Base-by-base conservation (phyloP, 2,113 vertebrate genomes). In the Prietella phreatophila region DNA sequence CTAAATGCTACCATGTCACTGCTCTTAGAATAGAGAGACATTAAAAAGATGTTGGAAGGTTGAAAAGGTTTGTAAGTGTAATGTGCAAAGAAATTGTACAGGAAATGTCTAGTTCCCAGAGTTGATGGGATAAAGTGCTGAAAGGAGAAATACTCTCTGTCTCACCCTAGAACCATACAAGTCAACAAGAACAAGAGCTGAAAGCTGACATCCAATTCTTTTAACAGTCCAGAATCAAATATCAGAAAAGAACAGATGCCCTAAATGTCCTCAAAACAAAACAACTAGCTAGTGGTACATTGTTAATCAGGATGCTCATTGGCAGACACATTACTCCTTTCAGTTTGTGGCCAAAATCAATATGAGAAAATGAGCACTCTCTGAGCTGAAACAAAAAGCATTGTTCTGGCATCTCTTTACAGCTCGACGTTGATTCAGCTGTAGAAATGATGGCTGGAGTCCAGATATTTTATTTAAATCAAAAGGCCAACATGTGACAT, bases 321-420 rank as follows among this genome's bases (percentile, higher is more conserved):
- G 27, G 20, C 19, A 75, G 30, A 22, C 10, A 61, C 73, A 80
- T 76, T 50, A 15, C 67, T 80, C 20, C 73, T 30, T 79, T 79
- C 11, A 76, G 39, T 47, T 65, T 82, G 22, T 71, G 76, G 76
- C 61, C 56, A 83, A 76, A 86, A 80, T 86, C 61, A 80, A 86
- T 84, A 60, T 53, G n/a, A 69, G 14, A 71, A 79, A 60, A 5
- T 2, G 17, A 22, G 50, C 4, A n/a, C 15, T 83, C 4, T n/a
- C 50, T 83, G 39, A 39, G 82, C 30, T 83, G 36, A 55, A 84
- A 55, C 3, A 7, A 27, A 73, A 17, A 22, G 3, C 3, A 0
- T 2, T 73, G 1, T 30, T 69, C 60, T 33, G 71, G 10, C 65
- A 39, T 61, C 8, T 8, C 17, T 61, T 33, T 50, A n/a, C 20